Evolutionary conservation across 2,113 vertebrate genomes (phyloP).

Genomic region (Ramphastos sulfuratus): DNA sequence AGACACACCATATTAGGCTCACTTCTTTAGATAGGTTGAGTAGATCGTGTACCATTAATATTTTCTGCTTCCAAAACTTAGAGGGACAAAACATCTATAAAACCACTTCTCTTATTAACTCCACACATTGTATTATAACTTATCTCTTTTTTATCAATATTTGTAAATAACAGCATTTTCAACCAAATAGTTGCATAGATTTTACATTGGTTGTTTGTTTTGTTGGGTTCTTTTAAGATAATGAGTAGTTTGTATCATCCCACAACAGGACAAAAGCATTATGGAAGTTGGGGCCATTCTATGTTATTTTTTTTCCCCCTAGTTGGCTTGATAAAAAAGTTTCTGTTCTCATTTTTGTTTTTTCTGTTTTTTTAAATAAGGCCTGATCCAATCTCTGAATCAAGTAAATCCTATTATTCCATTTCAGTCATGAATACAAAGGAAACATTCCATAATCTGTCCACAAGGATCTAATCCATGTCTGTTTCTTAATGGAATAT

Average conservation of each 20-base stretch:
- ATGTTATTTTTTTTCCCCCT: neutral
- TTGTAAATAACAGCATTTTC: neutral
- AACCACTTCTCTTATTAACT: neutral
- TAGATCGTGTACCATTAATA: neutral
- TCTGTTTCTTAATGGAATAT: slow-evolving; percentile 25
- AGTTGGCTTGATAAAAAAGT: neutral
- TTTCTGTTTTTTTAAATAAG: slow-evolving; percentile 4
- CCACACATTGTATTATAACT: neutral
- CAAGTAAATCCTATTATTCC: slow-evolving; percentile 42
- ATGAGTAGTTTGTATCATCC: neutral
- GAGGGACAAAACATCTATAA: neutral
- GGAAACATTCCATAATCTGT: slow-evolving; percentile 43
- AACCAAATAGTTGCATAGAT: neutral
- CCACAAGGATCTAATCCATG: slow-evolving; percentile 3
- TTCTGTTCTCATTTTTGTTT: neutral
- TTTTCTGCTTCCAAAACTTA: neutral
- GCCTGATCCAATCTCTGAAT: neutral
- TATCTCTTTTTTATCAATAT: neutral
- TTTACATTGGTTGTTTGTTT: too few species aligned
- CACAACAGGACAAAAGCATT: neutral
- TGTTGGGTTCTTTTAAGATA: neutral
- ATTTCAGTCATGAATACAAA: slow-evolving; percentile 38
- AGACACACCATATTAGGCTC: neutral
- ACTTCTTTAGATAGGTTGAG: neutral
- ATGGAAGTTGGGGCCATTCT: neutral